phyloP scores from a whole-genome alignment of 2,888 invertebrate genomes.

The Troilus luridus region DNA sequence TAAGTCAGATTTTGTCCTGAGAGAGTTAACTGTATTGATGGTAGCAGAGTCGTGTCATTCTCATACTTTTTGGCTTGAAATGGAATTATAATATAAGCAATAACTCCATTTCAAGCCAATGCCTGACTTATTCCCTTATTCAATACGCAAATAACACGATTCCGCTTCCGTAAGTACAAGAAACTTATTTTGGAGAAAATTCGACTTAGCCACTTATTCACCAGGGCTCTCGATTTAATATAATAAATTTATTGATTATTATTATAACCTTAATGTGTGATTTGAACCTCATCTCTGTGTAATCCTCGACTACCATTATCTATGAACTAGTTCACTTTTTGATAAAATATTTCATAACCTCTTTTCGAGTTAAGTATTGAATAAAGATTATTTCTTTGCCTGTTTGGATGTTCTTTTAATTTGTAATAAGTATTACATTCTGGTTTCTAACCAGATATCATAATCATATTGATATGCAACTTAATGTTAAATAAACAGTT shows the following conservation, averaged over 20 bases:
- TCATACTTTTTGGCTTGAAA: no score
- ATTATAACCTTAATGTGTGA: neutral
- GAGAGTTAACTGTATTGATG: no score
- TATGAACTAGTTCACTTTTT: neutral
- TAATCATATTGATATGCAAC: neutral
- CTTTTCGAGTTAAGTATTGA: neutral
- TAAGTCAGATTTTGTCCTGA: no score
- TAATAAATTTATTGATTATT: neutral
- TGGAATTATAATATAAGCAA: no score
- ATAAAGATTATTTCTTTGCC: neutral
- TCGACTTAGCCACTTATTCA: no score
- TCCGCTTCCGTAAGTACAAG: no score
- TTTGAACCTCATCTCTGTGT: neutral
- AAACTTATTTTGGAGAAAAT: no score
- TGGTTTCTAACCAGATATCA: neutral
- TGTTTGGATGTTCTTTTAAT: no score
- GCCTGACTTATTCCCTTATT: no score
- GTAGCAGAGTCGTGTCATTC: no score
- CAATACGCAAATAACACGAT: no score
- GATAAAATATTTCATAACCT: neutral
- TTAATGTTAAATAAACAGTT: neutral
- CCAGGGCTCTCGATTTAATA: neutral
- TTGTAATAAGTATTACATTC: neutral
- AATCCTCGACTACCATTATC: neutral
- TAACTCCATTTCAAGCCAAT: no score